Evolutionary conservation across 2,113 vertebrate species (phyloP), one percentile per base, ranked within the genome.

Genomic region (Pomatostomus ruficeps): DNA sequence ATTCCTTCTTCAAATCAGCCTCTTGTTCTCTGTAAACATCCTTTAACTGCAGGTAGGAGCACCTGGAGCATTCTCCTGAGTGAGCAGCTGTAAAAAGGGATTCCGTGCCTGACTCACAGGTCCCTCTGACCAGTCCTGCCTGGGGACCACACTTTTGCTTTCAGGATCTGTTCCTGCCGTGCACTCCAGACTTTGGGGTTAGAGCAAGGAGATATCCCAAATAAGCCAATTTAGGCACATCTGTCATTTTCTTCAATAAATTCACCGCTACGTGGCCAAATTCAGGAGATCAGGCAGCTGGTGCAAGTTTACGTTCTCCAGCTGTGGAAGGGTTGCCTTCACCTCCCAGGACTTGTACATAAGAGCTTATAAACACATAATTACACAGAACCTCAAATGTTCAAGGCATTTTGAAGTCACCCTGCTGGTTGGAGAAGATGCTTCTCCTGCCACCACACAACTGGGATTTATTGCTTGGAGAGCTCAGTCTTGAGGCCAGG

Each of bases 401-500:
- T 75, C 70, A 79, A 95, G 86, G 79, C 51, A 92, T 92, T 91
- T 86, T 54, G 65, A 94, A 93, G 95, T 81, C 2, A 8, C 71
- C 29, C 83, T 93, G 90, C 74, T 93, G 62, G 78, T 58, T 93
- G 58, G 85, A 91, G 93, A 89, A 89, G 66, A 73, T 71, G 28
- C 25, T 85, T 73, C 67, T 82, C 36, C 76, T 91, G 81, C 43
- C 36, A 36, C 85, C 49, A 63, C 5, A 2, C 73, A 59, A 7
- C 31, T 24, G 43, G 33, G 49, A 45, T 82, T 82, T 85, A 68
- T 61, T 75, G 74, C 42, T 89, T 74, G 35, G 35, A 73, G 43
- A 94, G 46, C 35, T 76, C 66, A 82, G 45, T 68, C 58, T 75
- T 48, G 73, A 89, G 49, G 58, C 90, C 45, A 73, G 52, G 66